Evolutionary conservation across 2,797 vertebrate genomes (phyloP).

Genomic region (Danio aesculapii): DNA sequence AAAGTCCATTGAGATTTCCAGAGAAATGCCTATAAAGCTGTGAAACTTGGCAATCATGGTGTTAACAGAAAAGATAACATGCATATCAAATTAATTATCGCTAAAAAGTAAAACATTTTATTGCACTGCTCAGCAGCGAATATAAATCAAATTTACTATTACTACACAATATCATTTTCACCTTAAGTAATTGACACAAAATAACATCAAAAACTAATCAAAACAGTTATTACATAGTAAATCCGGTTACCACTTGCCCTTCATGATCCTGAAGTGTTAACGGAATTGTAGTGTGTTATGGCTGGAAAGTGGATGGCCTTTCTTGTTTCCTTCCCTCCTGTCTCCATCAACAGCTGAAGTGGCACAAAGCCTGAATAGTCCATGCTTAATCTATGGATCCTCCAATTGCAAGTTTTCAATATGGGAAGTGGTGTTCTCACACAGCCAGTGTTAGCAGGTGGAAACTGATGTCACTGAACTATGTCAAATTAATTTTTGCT

Average conservation of each 20-base stretch:
- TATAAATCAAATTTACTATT: background rate
- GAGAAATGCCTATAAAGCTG: slow-evolving; percentile 1
- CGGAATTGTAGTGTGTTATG: slow-evolving; percentile 57
- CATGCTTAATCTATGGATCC: slow-evolving; percentile 59
- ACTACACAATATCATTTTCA: background rate
- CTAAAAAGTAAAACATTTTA: background rate
- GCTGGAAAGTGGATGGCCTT: slow-evolving; percentile 35
- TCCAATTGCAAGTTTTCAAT: slow-evolving; percentile 38
- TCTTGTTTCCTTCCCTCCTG: slow-evolving; percentile 43
- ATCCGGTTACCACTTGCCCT: background rate
- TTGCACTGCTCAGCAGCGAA: background rate
- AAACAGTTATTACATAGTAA: background rate
- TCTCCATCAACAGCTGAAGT: slow-evolving; percentile 57
- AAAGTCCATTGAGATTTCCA: slow-evolving; percentile 1
- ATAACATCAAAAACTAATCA: background rate
- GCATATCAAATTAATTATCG: background rate
- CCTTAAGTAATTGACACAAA: background rate
- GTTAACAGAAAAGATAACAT: slow-evolving; percentile 17
- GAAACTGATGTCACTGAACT: background rate
- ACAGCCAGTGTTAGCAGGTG: slow-evolving; percentile 13
- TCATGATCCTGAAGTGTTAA: background rate
- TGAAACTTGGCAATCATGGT: background rate
- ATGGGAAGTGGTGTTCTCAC: background rate
- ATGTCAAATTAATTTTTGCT: slow-evolving; percentile 2
- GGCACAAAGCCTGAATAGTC: slow-evolving; percentile 58